These are phyloP conservation scores for Caenorhabditis wallacei DNA, from an alignment of 2,888 invertebrate species.

Conservation along the genomic window DNA sequence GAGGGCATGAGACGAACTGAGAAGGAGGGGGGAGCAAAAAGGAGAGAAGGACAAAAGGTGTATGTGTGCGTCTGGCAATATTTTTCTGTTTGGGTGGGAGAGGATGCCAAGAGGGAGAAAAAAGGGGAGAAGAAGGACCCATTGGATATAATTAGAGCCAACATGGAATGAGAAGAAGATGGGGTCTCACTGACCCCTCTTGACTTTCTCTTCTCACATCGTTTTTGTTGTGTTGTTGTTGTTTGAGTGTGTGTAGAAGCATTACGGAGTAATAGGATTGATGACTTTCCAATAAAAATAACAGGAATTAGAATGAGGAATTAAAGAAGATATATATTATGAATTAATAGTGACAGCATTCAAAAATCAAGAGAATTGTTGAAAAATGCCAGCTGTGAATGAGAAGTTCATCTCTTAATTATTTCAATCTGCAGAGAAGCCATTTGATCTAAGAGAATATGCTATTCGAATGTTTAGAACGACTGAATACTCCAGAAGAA, in stretches of 20 bases:
- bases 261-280: conserved; percentile 34
- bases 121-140: conserved; percentile 37
- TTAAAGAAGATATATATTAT: not conserved
- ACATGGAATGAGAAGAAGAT: conserved; percentile 50
- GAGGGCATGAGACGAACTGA: conserved; percentile 35
- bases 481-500: no score
- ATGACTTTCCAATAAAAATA: not conserved
- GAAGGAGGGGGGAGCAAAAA: conserved; percentile 24
- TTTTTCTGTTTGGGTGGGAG: conserved; percentile 45
- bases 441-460: not conserved
- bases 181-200: conserved; percentile 9
- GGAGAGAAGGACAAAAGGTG: conserved; percentile 42
- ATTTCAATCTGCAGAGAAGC: no score
- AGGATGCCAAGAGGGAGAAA: conserved; percentile 47
- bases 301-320: conserved; percentile 18
- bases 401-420: no score
- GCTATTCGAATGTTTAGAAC: no score
- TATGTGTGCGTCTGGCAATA: conserved; percentile 41
- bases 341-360: no score
- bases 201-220: conserved; percentile 40
- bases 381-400: no score
- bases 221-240: conserved; percentile 17
- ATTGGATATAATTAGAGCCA: conserved; percentile 63
- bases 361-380: not conserved
- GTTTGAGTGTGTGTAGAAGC: conserved; percentile 1